A percentile compares a stretch with the other conserved stretches of the same genome.
Evolutionary conservation across 2,113 vertebrate species (phyloP).

Genomic region (Corythornis cristatus): DNA sequence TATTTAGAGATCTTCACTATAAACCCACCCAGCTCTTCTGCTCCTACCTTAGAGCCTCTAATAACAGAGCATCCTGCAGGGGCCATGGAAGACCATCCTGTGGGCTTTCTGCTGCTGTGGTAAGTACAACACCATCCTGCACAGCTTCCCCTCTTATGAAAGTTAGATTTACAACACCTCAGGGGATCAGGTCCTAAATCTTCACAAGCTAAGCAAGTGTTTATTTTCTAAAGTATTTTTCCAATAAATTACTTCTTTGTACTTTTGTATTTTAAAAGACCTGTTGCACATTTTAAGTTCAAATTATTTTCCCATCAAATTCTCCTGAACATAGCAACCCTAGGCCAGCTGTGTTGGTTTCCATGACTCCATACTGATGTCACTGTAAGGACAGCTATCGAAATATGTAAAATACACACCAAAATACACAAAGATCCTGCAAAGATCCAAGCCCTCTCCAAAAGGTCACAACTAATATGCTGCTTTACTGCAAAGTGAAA

Average conservation of each 20-base stretch:
- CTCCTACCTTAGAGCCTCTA: neutral
- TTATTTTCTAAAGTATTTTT: neutral
- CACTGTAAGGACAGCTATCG: neutral
- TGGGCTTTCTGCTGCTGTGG: neutral
- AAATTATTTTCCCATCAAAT: neutral
- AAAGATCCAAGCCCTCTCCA: neutral
- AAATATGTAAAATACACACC: neutral
- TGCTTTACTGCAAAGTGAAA: neutral
- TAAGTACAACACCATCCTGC: neutral
- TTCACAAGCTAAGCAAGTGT: neutral
- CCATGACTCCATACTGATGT: neutral
- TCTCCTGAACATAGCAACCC: slow-evolving; percentile 5
- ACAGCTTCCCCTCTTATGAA: neutral
- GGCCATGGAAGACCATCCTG: neutral
- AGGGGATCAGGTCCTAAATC: neutral
- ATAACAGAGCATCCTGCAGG: neutral
- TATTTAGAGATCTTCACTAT: neutral
- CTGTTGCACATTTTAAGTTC: neutral
- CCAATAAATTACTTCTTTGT: neutral
- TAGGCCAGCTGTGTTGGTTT: slow-evolving; percentile 11
- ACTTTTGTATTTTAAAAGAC: neutral
- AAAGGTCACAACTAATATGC: neutral
- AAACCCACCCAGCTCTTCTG: neutral
- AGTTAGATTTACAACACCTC: neutral
- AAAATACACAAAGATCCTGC: neutral